phyloP scores from a whole-genome alignment of 2,113 vertebrate species.

The Heterochromis multidens region DNA sequence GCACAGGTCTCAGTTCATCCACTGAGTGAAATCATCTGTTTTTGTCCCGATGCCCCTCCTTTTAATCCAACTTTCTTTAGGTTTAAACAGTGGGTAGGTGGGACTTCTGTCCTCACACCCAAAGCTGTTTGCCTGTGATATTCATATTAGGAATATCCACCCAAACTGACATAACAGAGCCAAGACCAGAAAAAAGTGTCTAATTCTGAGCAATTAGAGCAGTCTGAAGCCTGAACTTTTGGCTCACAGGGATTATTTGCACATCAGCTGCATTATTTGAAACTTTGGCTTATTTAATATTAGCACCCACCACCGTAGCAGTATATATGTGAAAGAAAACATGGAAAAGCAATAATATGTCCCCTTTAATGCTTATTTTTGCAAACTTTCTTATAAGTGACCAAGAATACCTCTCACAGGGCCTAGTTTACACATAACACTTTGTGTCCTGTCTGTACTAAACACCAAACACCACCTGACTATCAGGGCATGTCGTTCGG shows the following conservation, averaged over 20 bases:
- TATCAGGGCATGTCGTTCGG: background rate
- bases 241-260: background rate
- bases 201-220: background rate
- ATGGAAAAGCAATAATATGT: background rate
- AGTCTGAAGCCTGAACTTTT: fast-evolving
- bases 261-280: background rate
- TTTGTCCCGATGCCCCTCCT: background rate
- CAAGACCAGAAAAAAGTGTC: background rate
- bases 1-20: too few relatives aligned
- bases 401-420: background rate
- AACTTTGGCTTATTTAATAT: background rate
- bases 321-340: background rate
- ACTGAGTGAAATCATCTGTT: background rate
- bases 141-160: background rate
- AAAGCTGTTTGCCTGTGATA: background rate
- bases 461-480: background rate
- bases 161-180: background rate
- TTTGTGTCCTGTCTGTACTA: background rate
- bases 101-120: background rate
- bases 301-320: background rate
- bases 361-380: background rate
- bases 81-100: background rate
- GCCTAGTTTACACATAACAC: background rate
- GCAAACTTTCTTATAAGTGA: background rate
- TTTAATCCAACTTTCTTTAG: background rate